A percentile compares a stretch with the other conserved stretches of the same genome.
These are phyloP conservation scores for Rhinopomastus cyanomelas DNA, from an alignment of 2,113 vertebrate genomes.

Conservation along the genomic window DNA sequence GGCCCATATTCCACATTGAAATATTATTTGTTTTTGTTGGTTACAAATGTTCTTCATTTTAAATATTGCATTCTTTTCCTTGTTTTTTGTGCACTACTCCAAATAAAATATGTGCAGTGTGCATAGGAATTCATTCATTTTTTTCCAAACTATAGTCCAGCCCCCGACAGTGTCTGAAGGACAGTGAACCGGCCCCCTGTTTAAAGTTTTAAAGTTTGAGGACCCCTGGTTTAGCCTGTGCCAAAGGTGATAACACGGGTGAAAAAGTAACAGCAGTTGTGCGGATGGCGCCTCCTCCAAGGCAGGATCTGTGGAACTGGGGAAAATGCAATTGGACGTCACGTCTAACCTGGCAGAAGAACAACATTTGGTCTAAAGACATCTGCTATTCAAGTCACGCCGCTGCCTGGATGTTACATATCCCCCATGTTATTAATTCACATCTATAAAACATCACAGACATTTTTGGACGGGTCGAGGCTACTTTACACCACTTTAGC, in stretches of 20 bases:
- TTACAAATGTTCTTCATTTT: no score
- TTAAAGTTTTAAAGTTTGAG: no score
- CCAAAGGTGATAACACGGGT: background rate
- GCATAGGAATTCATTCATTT: no score
- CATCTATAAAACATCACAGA: background rate
- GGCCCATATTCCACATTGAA: no score
- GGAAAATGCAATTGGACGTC: background rate
- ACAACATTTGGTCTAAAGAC: background rate
- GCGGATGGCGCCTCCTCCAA: background rate
- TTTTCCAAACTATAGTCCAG: no score
- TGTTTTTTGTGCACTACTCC: no score
- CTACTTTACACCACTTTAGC: background rate
- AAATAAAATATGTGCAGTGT: no score
- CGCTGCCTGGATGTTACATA: background rate
- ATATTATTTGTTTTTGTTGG: no score
- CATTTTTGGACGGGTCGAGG: background rate
- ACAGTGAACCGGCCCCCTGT: no score
- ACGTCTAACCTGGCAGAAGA: background rate
- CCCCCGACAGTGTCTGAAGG: no score
- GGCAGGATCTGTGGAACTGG: background rate
- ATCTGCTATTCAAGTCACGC: background rate
- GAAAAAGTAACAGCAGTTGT: background rate
- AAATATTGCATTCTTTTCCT: no score
- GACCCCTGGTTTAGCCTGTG: background rate
- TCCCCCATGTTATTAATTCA: background rate